phyloP scores from a whole-genome alignment of 2,113 vertebrate genomes.

The Strix aluco region DNA sequence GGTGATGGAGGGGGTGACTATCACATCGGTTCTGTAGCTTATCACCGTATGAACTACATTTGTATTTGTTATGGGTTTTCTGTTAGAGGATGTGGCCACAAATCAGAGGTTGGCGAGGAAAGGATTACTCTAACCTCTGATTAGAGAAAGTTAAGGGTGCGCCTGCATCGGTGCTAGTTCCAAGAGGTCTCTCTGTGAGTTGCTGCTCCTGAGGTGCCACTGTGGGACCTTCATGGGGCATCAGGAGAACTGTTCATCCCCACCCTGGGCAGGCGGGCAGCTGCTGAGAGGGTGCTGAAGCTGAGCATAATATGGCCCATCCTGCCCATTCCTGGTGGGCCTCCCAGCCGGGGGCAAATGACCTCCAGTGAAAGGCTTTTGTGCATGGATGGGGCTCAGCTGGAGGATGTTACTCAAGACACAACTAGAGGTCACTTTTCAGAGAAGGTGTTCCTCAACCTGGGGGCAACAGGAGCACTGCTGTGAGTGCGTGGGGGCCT shows the following conservation, averaged over 20 bases:
- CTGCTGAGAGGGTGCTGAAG: not conserved
- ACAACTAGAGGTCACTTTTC: fast-evolving
- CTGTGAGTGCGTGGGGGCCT: fast-evolving
- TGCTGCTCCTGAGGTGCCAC: not conserved
- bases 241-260: not conserved
- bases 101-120: not conserved
- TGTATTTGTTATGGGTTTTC: not conserved
- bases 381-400: not conserved
- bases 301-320: fast-evolving
- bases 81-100: slow-evolving; percentile 33
- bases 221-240: fast-evolving
- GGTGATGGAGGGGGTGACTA: not conserved
- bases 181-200: not conserved
- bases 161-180: fast-evolving
- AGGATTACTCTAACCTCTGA: slow-evolving; percentile 16
- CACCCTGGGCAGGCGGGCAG: not conserved
- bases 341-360: not conserved
- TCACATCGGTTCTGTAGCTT: not conserved
- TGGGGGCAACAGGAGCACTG: not conserved
- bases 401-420: not conserved
- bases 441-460: not conserved
- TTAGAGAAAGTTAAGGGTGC: not conserved
- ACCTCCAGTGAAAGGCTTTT: not conserved
- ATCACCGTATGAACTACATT: not conserved
- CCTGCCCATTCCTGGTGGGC: not conserved